Conservation (phyloP, 64 coral and sea anemone species). For the Pachyseris speciosa region DNA sequence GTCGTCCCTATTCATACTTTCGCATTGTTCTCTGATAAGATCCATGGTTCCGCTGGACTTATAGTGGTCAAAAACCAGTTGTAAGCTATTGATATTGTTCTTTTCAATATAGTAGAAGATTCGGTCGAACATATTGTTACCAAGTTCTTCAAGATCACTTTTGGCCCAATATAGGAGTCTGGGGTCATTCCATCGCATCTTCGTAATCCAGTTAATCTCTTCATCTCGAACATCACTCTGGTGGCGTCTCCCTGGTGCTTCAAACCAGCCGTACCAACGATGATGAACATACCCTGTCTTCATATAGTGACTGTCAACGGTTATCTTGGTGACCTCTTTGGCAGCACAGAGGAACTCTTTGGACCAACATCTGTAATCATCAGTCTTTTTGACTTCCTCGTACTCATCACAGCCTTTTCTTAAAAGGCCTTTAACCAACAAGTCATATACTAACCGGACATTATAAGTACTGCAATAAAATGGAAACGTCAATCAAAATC, state of each 20-base stretch:
- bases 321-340: conserved; percentile 21
- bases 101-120: conserved; percentile 39
- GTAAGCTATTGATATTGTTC: conserved; percentile 37
- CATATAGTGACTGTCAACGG: neutral
- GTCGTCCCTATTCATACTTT: neutral
- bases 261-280: neutral
- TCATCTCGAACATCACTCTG: neutral
- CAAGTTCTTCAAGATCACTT: conserved; percentile 34
- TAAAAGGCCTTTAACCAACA: neutral
- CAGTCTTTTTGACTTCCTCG: conserved; percentile 14
- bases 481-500: neutral
- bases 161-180: conserved; percentile 42
- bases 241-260: neutral
- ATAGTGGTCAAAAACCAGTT: conserved; percentile 33
- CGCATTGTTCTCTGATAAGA: conserved; percentile 37
- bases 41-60: conserved; percentile 4
- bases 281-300: neutral
- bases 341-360: conserved; percentile 53
- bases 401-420: conserved; percentile 37
- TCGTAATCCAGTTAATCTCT: conserved; percentile 39
- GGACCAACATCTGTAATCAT: conserved; percentile 40
- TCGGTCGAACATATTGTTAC: conserved; percentile 31
- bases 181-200: conserved; percentile 63
- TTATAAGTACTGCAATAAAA: conserved; percentile 12
- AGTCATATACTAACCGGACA: neutral